Evolutionary conservation across 2,797 vertebrate genomes (phyloP), one percentile per base, ranked within the genome.

Genomic region (Xenentodon cancila): DNA sequence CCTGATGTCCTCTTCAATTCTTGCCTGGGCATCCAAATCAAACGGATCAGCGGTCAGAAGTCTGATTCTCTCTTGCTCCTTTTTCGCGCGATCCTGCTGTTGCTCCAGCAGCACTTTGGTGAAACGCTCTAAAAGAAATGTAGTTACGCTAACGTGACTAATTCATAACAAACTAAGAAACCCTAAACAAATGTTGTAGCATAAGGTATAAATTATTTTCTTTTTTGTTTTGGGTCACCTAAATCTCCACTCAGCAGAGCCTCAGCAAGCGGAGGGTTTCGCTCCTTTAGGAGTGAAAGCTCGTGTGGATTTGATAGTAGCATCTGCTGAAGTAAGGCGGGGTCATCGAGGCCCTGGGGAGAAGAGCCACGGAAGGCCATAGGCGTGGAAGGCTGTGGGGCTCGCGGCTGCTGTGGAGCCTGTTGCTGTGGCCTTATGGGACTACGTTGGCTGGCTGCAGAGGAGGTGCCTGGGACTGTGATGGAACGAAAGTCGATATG

Each of bases 1-100:
- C 98, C 98, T 95, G 80, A 99, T 99, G 68, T 98, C 98, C 88
- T 99, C 98, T 80, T 98, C 98, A 77, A 99, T 99, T 89, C 98
- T 99, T 71, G 97, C 98, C 90, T 99, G 98, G 21, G 98, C 98
- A 43, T 99, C 97, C 1, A 99, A 91, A 88, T 99, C 98, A 86
- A 99, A 99, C 7, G 97, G 98, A 79, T 99, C 97, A 4, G 98
- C 96, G 0, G 96, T 97, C 57, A 97, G 93, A 58, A 99, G 96
- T 75, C 94, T 93, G 81, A 99, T 99, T 87, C 98, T 92, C 87
- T 99, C 98, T 84, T 96, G 96, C 78, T 99, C 97, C 56, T 96
- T 92, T 64, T 90, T 94, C 0, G 96, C 96, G 83, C 97, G 92
- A 80, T 99, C 98, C 90, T 97, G 95, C 84, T 99, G 97, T 73